Conservation (phyloP, 2,113 vertebrate species). For the Coptodon rendalli region DNA sequence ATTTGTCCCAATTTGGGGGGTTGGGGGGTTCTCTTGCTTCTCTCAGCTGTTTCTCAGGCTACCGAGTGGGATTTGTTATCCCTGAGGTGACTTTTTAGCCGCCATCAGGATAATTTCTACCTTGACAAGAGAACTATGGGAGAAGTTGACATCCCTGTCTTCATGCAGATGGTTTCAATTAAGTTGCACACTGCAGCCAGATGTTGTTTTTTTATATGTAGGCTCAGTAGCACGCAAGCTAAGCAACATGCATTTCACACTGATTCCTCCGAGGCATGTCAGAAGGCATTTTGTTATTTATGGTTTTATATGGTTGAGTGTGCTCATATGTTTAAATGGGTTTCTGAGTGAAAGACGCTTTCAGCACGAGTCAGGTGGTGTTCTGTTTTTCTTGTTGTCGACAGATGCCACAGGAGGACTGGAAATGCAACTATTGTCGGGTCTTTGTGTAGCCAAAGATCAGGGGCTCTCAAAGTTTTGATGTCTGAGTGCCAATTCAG, state of each 20-base stretch:
- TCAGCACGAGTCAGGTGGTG: background rate
- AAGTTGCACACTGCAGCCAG: slow-evolving; percentile 23
- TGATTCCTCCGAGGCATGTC: background rate
- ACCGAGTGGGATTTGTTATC: background rate
- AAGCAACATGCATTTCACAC: slow-evolving; percentile 1
- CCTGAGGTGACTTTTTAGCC: slow-evolving; percentile 12
- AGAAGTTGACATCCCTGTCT: background rate
- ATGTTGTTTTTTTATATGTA: slow-evolving; percentile 18
- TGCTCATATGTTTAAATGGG: background rate
- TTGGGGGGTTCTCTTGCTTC: background rate
- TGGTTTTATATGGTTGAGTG: background rate
- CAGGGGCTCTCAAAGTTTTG: background rate
- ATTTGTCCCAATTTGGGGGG: slow-evolving; percentile 33
- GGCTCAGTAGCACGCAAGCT: background rate
- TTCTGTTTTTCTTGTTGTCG: background rate
- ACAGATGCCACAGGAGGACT: background rate
- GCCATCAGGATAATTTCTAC: slow-evolving; percentile 14
- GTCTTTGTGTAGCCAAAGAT: background rate
- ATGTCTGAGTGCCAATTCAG: background rate
- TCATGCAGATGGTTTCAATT: slow-evolving; percentile 32
- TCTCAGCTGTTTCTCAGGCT: slow-evolving; percentile 19
- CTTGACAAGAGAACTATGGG: background rate
- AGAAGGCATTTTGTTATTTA: background rate
- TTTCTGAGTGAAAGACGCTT: background rate
- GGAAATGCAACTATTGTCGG: background rate